These are phyloP conservation scores for Pilophorus perplexus DNA, from an alignment of 2,888 invertebrate genomes.

Conservation along the genomic window DNA sequence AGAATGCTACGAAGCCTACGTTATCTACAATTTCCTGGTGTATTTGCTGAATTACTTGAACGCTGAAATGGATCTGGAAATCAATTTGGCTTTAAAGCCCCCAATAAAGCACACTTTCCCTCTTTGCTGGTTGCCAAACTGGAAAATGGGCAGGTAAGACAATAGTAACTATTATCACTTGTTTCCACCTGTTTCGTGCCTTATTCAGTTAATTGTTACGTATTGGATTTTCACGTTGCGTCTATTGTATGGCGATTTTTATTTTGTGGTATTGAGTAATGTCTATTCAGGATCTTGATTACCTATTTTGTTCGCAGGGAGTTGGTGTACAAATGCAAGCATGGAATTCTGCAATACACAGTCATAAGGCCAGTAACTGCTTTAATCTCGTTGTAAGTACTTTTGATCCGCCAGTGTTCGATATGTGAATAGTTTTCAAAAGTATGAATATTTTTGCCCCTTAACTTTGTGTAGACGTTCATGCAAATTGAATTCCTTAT, in stretches of 20 bases:
- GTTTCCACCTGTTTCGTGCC: too few species aligned
- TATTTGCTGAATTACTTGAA: constrained; percentile 87
- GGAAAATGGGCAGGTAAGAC: constrained; percentile 84
- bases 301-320: constrained; percentile 72
- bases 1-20: constrained; percentile 97
- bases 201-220: too few species aligned
- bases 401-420: too few species aligned
- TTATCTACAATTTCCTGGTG: constrained; percentile 97
- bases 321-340: constrained; percentile 92
- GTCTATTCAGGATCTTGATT: too few species aligned
- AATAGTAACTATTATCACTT: too few species aligned
- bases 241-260: too few species aligned
- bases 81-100: constrained; percentile 73
- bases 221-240: not conserved
- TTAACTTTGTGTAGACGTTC: too few species aligned
- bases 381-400: constrained; percentile 77
- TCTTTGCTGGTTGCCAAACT: constrained; percentile 84
- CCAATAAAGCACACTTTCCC: constrained; percentile 89
- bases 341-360: constrained; percentile 94
- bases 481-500: too few species aligned
- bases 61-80: constrained; percentile 79
- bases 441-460: too few species aligned
- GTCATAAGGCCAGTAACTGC: constrained; percentile 87
- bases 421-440: too few species aligned
- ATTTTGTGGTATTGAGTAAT: too few species aligned